These are phyloP conservation scores for Motacilla tschutschensis DNA, from an alignment of 2,113 vertebrate species.

Conservation along the genomic window DNA sequence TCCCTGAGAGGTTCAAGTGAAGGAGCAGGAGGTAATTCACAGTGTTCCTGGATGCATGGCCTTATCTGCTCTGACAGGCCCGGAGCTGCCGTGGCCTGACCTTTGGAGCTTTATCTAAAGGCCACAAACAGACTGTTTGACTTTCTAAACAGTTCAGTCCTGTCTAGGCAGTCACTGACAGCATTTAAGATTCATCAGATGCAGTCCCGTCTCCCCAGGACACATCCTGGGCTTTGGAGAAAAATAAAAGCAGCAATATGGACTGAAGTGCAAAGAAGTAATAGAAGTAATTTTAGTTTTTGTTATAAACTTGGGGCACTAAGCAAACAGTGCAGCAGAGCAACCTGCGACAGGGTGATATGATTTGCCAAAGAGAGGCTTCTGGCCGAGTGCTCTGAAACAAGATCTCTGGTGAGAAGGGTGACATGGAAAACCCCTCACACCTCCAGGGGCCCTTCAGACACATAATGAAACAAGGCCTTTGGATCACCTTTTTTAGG, in stretches of 20 bases:
- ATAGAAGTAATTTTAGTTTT: neutral
- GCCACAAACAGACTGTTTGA: slow-evolving; percentile 58
- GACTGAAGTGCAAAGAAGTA: neutral
- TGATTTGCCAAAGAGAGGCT: neutral
- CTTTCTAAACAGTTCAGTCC: slow-evolving; percentile 53
- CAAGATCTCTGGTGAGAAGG: neutral
- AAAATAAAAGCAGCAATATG: neutral
- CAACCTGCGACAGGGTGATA: neutral
- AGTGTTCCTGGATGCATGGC: slow-evolving; percentile 21
- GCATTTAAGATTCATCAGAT: slow-evolving; percentile 13
- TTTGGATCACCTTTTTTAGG: neutral
- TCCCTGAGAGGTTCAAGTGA: neutral
- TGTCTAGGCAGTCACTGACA: slow-evolving; percentile 22
- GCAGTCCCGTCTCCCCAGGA: slow-evolving; percentile 1
- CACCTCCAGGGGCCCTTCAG: neutral
- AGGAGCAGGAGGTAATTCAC: slow-evolving; percentile 23
- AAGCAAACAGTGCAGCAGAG: neutral
- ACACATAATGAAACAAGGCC: neutral
- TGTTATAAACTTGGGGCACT: neutral
- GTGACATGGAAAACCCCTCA: neutral
- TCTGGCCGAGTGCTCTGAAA: neutral
- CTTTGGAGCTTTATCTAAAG: slow-evolving; percentile 65
- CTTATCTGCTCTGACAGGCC: slow-evolving; percentile 58
- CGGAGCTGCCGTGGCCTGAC: slow-evolving; percentile 32
- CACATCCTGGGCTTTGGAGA: neutral